Evolutionary conservation across 37 sponge, comb jelly and placozoan genomes (phyloP), one percentile per base, ranked within the genome.

Genomic region (Eunapius fragilis): DNA sequence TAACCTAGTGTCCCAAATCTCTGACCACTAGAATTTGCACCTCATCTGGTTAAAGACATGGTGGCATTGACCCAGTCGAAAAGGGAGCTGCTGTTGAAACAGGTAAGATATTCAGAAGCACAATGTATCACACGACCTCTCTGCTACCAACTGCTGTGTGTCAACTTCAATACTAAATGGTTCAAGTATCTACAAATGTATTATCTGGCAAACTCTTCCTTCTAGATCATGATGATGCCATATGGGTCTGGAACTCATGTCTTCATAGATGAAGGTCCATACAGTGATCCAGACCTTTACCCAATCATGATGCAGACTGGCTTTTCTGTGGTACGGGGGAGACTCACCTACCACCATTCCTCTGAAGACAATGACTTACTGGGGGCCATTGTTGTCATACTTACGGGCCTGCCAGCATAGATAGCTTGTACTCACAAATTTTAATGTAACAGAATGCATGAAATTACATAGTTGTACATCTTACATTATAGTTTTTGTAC

Each of bases 291-390:
- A 0, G 82, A 58, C n/a, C 82, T 88, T 1, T 69, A 88, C 71
- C 88, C 88, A 31, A 77, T 88, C 82, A 88, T 88, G 82, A 36
- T 22, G 31, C 70, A 45, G 33, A 82, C 70, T 71, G 88, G 88
- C 2, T 88, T 82, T 77, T 70, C 47, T 28, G 13, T 77, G 47
- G 47, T 45, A 45, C 4, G 47, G 9, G 47, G 47, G 9, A 45
- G 9, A 9, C 47, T 45, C 47, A 45, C 47, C 47, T 45, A 11
- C 47, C 47, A 45, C 7, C 47, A 45, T 45, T 45, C 47, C 47
- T 45, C 47, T 45, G 77, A 74, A n/a, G 81, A 80, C 2, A 77
- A 82, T 4, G 82, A 82, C 69, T 31, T 82, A 27, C 68, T 82
- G 41, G 68, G 82, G 24, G 82, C 88, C 69, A 77, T 35, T 7